These are phyloP conservation scores for Corythornis madagascariensis DNA, from an alignment of 2,113 vertebrate genomes.

Conservation along the genomic window DNA sequence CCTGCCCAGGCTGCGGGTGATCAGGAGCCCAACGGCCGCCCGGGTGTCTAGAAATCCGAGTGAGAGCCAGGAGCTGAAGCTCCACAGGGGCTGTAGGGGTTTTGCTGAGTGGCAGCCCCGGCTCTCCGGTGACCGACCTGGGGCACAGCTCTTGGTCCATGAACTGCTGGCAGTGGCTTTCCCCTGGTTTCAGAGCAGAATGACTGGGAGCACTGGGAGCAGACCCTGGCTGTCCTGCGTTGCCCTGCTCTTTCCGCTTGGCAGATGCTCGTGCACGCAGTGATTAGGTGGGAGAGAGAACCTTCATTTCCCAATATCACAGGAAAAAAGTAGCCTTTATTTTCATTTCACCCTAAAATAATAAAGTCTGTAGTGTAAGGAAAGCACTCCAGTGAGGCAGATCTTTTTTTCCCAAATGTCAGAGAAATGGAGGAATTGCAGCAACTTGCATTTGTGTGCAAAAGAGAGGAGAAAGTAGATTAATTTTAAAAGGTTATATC, in stretches of 20 bases:
- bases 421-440: constrained; percentile 5
- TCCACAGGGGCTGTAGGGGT: background rate
- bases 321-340: background rate
- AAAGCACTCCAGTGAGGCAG: background rate
- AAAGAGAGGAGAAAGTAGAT: constrained; percentile 53
- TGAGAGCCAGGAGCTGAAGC: background rate
- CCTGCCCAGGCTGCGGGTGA: accelerated
- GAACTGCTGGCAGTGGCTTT: background rate
- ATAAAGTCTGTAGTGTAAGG: background rate
- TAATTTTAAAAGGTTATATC: constrained; percentile 67
- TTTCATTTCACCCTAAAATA: background rate
- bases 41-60: background rate
- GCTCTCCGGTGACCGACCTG: accelerated
- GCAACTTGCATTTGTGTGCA: constrained; percentile 22
- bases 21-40: accelerated
- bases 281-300: background rate
- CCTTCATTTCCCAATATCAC: background rate
- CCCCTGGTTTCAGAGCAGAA: background rate
- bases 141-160: background rate
- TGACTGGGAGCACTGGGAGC: background rate
- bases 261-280: background rate
- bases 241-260: background rate
- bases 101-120: accelerated
- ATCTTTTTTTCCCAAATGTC: background rate
- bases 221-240: background rate